Evolutionary conservation across 2,888 invertebrate species (phyloP).

Genomic region (Anthophora plumipes): DNA sequence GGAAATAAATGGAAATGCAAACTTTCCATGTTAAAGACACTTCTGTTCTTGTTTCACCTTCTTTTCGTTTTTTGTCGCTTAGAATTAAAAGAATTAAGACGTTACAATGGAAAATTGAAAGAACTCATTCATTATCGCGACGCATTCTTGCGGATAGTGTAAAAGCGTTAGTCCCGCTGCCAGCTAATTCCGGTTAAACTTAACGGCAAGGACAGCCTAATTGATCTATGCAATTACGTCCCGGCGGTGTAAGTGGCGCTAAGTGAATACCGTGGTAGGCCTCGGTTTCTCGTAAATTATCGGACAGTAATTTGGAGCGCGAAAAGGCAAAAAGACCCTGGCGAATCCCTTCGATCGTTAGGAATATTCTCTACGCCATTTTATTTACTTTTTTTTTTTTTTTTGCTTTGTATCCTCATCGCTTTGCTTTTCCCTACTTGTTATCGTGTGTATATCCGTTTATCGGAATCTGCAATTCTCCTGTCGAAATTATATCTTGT

Average conservation of each 20-base stretch:
- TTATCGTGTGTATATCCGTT: not conserved
- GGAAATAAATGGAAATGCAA: not conserved
- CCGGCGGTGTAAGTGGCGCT: slow-evolving; percentile 35
- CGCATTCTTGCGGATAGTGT: slow-evolving; percentile 27
- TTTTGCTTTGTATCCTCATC: not conserved
- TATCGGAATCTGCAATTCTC: slow-evolving; percentile 4
- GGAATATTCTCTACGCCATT: not conserved
- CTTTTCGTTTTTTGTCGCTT: not conserved
- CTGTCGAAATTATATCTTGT: not conserved
- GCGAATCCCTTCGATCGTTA: slow-evolving; percentile 19
- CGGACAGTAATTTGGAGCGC: slow-evolving; percentile 42
- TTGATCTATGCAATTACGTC: slow-evolving; percentile 58
- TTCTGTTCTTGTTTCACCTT: not conserved
- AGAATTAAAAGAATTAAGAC: slow-evolving; percentile 26
- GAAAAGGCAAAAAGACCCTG: slow-evolving; percentile 10
- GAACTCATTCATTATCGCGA: slow-evolving; percentile 28
- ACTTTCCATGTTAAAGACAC: not conserved
- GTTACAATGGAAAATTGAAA: slow-evolving; percentile 11
- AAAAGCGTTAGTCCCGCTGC: slow-evolving; percentile 41
- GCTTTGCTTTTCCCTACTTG: not conserved
- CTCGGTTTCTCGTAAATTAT: slow-evolving; percentile 47
- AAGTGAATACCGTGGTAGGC: slow-evolving; percentile 52
- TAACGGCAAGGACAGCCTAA: slow-evolving; percentile 61
- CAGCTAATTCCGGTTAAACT: slow-evolving; percentile 49
- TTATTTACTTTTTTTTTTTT: not conserved